A percentile compares a stretch with the other conserved stretches of the same genome.
Conservation (phyloP, 2,888 invertebrate species). For the Beris chalybata region DNA sequence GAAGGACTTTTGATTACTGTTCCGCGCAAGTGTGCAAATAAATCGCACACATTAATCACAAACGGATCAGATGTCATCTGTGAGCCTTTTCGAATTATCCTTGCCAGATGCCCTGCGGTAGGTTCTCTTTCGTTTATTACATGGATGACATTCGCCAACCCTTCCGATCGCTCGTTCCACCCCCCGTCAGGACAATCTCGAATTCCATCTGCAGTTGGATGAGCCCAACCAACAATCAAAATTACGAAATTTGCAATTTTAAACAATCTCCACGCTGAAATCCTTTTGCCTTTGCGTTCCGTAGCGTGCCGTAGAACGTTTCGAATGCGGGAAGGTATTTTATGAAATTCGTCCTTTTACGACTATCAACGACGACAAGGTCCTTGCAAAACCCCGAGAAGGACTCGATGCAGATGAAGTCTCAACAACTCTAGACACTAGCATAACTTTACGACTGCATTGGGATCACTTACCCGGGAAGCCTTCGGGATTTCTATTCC, state of each 20-base stretch:
- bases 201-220: constrained; percentile 7
- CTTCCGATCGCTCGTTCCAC: constrained; percentile 1
- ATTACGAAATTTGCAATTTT: constrained; percentile 38
- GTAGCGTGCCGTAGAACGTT: background rate
- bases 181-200: constrained; percentile 16
- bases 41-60: too few species aligned
- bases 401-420: constrained; percentile 12
- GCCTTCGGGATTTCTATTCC: constrained; percentile 9
- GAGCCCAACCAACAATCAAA: constrained; percentile 35
- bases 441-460: constrained; percentile 26
- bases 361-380: constrained; percentile 8
- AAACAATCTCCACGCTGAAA: constrained; percentile 27
- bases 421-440: background rate
- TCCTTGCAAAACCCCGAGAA: constrained; percentile 17
- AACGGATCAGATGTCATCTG: too few species aligned
- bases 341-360: constrained; percentile 29
- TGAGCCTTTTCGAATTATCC: too few species aligned
- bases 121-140: background rate
- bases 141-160: constrained; percentile 14
- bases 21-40: too few species aligned
- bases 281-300: constrained; percentile 10
- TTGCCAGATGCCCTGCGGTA: too few species aligned
- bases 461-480: constrained; percentile 16
- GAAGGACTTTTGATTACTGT: too few species aligned
- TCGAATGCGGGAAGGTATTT: constrained; percentile 2